These are phyloP conservation scores for Rhinoraja longicauda DNA, from an alignment of 2,797 vertebrate species.

Conservation along the genomic window DNA sequence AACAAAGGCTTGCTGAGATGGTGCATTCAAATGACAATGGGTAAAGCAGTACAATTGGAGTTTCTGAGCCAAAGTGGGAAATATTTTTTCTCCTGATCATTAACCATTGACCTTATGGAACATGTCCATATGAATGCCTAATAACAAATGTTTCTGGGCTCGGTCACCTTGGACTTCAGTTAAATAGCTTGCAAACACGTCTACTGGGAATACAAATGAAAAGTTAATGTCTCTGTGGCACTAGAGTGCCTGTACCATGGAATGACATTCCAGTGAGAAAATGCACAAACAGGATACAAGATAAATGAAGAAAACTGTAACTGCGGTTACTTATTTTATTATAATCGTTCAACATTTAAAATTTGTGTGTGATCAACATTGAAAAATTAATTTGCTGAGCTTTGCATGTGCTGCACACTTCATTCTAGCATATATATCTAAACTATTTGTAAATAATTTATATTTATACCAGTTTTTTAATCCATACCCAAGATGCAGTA, in stretches of 20 bases:
- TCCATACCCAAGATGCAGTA: neutral
- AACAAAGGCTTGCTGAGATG: neutral
- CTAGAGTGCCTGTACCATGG: no score
- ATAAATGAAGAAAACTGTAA: neutral
- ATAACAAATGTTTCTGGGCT: neutral
- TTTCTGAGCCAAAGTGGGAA: neutral
- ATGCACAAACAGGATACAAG: neutral
- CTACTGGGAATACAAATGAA: neutral
- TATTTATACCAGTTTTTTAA: neutral
- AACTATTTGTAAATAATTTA: neutral
- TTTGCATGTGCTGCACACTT: neutral
- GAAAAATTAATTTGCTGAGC: neutral
- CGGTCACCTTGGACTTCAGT: neutral
- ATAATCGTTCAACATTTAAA: neutral
- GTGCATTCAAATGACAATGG: neutral
- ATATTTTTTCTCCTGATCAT: neutral
- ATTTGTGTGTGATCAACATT: neutral
- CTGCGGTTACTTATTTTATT: neutral
- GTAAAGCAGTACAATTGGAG: neutral
- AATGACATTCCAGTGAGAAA: neutral
- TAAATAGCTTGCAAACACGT: neutral
- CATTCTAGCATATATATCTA: neutral
- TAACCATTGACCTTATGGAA: neutral
- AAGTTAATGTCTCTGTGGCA: neutral
- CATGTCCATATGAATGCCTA: no score